Percentiles rank a stretch among this genome's conserved stretches.
Conservation (phyloP, 1,140 invertebrate genomes). For the Pinna nobilis region DNA sequence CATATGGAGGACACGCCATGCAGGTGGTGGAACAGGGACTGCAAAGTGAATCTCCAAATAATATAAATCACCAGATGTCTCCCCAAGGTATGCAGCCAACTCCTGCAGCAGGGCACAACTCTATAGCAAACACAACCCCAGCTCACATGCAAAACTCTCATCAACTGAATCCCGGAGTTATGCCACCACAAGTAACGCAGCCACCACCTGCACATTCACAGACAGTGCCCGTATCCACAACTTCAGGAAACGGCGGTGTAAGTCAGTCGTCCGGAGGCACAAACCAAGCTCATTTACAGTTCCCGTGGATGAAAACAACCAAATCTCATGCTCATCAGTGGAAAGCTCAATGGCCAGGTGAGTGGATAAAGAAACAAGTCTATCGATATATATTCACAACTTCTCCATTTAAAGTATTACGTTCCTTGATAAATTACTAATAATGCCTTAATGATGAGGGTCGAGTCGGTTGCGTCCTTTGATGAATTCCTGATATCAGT, state of each 20-base stretch:
- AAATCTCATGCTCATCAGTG: conserved; percentile 74
- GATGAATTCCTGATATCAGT: conserved; percentile 13
- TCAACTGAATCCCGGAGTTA: conserved; percentile 27
- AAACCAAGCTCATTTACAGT: conserved; percentile 62
- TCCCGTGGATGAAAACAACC: conserved; percentile 75
- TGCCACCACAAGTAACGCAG: conserved; percentile 33
- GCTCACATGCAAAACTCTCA: conserved; percentile 59
- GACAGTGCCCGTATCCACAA: conserved; percentile 22
- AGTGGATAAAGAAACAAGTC: too few species aligned
- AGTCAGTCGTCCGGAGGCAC: conserved; percentile 28
- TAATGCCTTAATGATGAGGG: conserved; percentile 19
- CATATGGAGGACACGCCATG: conserved; percentile 68
- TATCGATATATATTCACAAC: conserved; percentile 11
- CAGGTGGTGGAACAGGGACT: conserved; percentile 64
- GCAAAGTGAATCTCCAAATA: conserved; percentile 39
- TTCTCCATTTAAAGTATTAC: conserved; percentile 16
- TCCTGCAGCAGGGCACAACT: conserved; percentile 20
- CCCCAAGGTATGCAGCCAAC: conserved; percentile 35
- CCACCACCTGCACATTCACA: conserved; percentile 62
- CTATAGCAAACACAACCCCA: conserved; percentile 56
- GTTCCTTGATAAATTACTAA: conserved; percentile 23
- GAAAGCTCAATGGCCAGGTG: conserved; percentile 74
- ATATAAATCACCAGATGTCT: conserved; percentile 35
- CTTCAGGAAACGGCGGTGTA: conserved; percentile 30
- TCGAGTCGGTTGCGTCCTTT: conserved; percentile 12